phyloP scores from a whole-genome alignment of 2,113 vertebrate genomes.

The Pantherophis guttatus region DNA sequence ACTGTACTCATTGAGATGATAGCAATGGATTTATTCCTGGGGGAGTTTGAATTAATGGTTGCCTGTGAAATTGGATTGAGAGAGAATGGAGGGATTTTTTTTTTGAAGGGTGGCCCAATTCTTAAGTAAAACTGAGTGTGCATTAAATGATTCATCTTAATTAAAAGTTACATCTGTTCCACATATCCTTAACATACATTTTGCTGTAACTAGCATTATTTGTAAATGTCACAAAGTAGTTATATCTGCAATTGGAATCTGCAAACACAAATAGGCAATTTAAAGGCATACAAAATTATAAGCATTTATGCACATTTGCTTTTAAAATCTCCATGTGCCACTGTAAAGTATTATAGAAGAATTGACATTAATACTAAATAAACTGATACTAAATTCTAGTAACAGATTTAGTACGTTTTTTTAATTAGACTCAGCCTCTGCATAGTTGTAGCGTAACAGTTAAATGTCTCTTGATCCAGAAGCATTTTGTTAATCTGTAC shows the following conservation, averaged over 20 bases:
- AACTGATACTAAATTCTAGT: not conserved
- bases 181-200: not conserved
- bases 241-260: conserved; percentile 12
- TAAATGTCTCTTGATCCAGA: not conserved
- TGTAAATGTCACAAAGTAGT: conserved; percentile 27
- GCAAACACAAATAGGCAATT: conserved; percentile 23
- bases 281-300: not conserved
- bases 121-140: conserved; percentile 44
- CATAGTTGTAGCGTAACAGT: not conserved
- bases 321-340: conserved; percentile 4
- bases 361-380: not conserved
- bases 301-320: not conserved
- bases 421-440: not conserved
- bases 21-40: not conserved
- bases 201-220: conserved; percentile 37
- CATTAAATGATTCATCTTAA: conserved; percentile 39
- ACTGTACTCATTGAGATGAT: conserved; percentile 1
- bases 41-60: conserved; percentile 27
- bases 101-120: conserved; percentile 29
- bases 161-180: conserved; percentile 26
- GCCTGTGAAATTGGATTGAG: not conserved
- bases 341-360: not conserved
- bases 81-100: not conserved
- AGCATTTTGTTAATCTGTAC: not conserved
- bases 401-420: not conserved